Percentiles rank a stretch among this genome's conserved stretches.
These are phyloP conservation scores for Sternotherus odoratus DNA, from an alignment of 2,797 vertebrate species.

Conservation along the genomic window DNA sequence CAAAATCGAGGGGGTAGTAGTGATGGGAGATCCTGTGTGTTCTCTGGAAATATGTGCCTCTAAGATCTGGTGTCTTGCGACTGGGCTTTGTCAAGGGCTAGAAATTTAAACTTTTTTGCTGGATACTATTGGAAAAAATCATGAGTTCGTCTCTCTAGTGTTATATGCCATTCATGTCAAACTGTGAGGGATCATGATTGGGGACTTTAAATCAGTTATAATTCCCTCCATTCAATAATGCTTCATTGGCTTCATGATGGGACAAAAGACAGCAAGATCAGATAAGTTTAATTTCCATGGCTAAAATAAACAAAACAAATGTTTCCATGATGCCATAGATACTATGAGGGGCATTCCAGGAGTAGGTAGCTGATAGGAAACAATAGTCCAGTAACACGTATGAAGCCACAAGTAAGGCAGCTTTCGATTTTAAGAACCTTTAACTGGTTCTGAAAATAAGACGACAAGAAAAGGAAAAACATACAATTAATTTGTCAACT, in stretches of 20 bases:
- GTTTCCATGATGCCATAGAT: background rate
- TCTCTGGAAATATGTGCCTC: background rate
- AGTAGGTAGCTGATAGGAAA: background rate
- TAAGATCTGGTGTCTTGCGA: background rate
- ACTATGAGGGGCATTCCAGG: accelerated
- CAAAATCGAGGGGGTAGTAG: background rate
- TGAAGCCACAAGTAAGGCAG: accelerated
- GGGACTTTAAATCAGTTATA: background rate
- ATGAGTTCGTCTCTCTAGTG: background rate
- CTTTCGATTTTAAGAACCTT: background rate
- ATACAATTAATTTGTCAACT: background rate
- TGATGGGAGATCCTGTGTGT: too few relatives aligned
- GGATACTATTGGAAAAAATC: background rate
- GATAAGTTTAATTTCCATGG: background rate
- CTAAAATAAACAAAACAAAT: background rate
- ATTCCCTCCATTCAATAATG: background rate
- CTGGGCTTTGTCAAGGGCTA: background rate
- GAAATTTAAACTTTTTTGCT: background rate
- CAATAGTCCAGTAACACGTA: background rate
- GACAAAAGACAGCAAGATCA: background rate
- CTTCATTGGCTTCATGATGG: background rate
- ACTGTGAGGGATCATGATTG: background rate
- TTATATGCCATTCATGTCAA: background rate
- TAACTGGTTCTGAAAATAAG: background rate
- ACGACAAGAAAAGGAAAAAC: background rate